These are phyloP conservation scores for Vespertilio murinus DNA, from an alignment of 2,797 vertebrate species.

Conservation along the genomic window DNA sequence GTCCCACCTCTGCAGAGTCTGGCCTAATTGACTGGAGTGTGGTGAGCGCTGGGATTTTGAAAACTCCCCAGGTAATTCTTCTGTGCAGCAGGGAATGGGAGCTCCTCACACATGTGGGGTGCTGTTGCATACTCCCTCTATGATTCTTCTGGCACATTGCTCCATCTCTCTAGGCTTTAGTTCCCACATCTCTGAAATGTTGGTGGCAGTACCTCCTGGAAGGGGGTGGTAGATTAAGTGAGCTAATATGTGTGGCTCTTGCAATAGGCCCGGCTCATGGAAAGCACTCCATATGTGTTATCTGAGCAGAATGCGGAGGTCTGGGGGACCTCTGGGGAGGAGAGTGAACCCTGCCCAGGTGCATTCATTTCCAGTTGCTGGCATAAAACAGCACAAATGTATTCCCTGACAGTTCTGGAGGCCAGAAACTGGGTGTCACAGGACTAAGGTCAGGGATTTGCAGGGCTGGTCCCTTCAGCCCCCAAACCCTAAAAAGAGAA, in stretches of 20 bases:
- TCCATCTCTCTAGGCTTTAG: neutral
- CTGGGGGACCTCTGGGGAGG: rapidly evolving
- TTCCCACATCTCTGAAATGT: neutral
- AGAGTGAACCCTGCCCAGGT: rapidly evolving
- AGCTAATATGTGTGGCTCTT: neutral
- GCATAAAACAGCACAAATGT: neutral
- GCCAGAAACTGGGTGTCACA: neutral
- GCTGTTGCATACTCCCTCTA: neutral
- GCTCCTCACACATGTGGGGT: neutral
- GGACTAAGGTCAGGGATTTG: neutral
- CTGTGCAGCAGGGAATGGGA: neutral
- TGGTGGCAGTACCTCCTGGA: neutral
- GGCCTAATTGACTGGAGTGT: neutral
- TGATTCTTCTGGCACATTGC: neutral
- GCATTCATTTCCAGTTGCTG: rapidly evolving
- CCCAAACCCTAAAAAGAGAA: neutral
- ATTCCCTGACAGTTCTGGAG: neutral
- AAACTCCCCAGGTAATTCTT: neutral
- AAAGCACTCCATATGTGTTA: neutral
- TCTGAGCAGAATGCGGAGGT: neutral
- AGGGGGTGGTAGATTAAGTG: neutral
- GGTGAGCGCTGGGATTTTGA: neutral
- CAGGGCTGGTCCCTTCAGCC: neutral
- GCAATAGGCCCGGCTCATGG: rapidly evolving
- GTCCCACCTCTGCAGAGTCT: neutral